phyloP scores from a whole-genome alignment of 1,140 invertebrate species.

The Hesperophylax magnus region DNA sequence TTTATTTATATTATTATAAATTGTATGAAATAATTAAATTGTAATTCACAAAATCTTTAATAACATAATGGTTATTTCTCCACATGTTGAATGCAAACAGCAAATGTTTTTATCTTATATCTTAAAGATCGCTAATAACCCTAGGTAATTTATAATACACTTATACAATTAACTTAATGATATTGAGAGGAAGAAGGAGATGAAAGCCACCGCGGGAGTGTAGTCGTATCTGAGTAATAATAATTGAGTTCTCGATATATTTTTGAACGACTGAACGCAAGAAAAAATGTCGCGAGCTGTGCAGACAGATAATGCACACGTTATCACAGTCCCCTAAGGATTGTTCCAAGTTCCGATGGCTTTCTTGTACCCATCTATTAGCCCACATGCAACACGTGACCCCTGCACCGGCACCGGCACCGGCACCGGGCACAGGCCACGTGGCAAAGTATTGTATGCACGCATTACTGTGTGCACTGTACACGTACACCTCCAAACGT shows the following conservation, averaged over 20 bases:
- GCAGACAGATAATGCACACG: too few species aligned
- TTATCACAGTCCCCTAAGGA: too few species aligned
- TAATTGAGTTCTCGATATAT: background rate
- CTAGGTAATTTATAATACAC: constrained; percentile 56
- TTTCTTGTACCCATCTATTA: background rate
- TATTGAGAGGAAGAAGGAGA: constrained; percentile 49
- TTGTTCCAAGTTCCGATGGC: background rate
- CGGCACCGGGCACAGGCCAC: too few species aligned
- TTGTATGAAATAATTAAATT: constrained; percentile 56
- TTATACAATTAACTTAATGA: constrained; percentile 53
- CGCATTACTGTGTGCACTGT: too few species aligned
- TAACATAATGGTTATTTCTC: constrained; percentile 56
- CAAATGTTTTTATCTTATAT: constrained; percentile 58
- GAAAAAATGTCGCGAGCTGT: too few species aligned
- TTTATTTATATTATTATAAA: constrained; percentile 58
- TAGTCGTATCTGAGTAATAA: constrained; percentile 1
- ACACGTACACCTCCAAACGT: background rate
- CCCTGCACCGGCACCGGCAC: background rate
- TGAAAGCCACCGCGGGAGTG: constrained; percentile 30
- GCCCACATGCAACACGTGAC: background rate
- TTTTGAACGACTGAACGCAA: background rate
- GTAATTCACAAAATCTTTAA: constrained; percentile 57
- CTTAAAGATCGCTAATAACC: constrained; percentile 56
- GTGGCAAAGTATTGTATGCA: too few species aligned
- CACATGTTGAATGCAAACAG: constrained; percentile 57